Evolutionary conservation across 1,140 invertebrate genomes (phyloP).

Genomic region (Diprion similis): DNA sequence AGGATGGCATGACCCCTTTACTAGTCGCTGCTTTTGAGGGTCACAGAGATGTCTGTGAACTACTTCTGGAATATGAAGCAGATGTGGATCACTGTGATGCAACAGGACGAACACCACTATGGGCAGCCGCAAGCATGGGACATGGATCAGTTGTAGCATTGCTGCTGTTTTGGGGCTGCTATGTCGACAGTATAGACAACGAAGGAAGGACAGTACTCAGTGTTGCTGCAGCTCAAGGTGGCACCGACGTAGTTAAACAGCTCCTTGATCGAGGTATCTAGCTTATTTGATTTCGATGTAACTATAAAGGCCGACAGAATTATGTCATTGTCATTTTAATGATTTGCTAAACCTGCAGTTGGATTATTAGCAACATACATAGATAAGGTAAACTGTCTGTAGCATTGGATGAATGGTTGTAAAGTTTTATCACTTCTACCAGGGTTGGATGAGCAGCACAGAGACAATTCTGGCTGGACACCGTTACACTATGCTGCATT

Average conservation of each 20-base stretch:
- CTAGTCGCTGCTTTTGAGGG: conserved; percentile 95
- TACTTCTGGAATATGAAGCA: conserved; percentile 84
- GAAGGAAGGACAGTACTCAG: conserved; percentile 90
- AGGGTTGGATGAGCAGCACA: conserved; percentile 89
- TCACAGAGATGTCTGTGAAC: conserved; percentile 83
- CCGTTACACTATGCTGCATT: conserved; percentile 93
- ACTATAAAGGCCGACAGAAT: no score
- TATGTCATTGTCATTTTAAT: not conserved
- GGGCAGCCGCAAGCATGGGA: conserved; percentile 87
- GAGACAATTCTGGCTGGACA: conserved; percentile 93
- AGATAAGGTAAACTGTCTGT: not conserved
- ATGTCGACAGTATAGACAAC: conserved; percentile 87
- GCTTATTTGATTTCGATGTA: no score
- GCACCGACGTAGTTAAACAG: conserved; percentile 82
- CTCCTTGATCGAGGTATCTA: conserved; percentile 78
- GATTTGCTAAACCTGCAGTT: not conserved
- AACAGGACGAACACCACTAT: conserved; percentile 79
- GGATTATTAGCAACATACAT: not conserved
- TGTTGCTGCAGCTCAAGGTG: conserved; percentile 87
- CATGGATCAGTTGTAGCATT: conserved; percentile 82
- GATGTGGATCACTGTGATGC: conserved; percentile 86
- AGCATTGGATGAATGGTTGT: not conserved
- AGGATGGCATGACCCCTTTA: conserved; percentile 92
- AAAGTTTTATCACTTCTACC: conserved; percentile 13
- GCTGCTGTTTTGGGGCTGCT: conserved; percentile 87